These are phyloP conservation scores for Nicator chloris DNA, from an alignment of 2,113 vertebrate species.

Conservation along the genomic window DNA sequence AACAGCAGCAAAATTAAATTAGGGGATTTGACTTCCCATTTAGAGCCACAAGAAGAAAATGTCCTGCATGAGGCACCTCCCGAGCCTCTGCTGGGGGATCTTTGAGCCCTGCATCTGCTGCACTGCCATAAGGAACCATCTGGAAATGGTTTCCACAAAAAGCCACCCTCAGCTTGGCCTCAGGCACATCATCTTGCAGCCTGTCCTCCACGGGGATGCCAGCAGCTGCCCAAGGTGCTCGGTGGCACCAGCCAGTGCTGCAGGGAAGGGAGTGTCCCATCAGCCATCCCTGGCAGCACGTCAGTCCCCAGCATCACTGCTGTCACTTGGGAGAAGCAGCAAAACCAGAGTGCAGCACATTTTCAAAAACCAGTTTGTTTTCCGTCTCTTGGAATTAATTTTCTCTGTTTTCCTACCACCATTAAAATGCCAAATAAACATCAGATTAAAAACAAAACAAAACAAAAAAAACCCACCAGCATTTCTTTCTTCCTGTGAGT, in stretches of 20 bases:
- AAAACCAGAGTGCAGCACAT: not conserved
- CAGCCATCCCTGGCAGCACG: rapidly evolving
- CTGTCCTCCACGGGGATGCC: rapidly evolving
- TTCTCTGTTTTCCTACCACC: conserved; percentile 15
- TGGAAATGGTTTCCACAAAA: not conserved
- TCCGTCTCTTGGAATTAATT: not conserved
- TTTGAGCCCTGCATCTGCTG: not conserved
- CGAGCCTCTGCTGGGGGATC: not conserved
- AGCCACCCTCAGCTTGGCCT: not conserved
- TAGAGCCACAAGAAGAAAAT: not conserved
- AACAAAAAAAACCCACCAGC: not conserved
- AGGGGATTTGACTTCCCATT: not conserved
- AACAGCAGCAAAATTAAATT: not conserved
- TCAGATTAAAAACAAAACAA: not conserved
- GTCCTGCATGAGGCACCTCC: not conserved
- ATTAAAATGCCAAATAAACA: conserved; percentile 35
- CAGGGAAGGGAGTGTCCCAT: not conserved
- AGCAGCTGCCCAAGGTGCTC: not conserved
- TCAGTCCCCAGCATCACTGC: not conserved
- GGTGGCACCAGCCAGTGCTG: not conserved
- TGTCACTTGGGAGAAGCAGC: not conserved
- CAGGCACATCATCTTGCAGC: not conserved
- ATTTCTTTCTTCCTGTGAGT: not conserved
- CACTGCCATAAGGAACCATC: not conserved
- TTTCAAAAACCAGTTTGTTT: not conserved